Conservation (phyloP, 2,797 vertebrate genomes). For the Chlorospingus semifuscus region DNA sequence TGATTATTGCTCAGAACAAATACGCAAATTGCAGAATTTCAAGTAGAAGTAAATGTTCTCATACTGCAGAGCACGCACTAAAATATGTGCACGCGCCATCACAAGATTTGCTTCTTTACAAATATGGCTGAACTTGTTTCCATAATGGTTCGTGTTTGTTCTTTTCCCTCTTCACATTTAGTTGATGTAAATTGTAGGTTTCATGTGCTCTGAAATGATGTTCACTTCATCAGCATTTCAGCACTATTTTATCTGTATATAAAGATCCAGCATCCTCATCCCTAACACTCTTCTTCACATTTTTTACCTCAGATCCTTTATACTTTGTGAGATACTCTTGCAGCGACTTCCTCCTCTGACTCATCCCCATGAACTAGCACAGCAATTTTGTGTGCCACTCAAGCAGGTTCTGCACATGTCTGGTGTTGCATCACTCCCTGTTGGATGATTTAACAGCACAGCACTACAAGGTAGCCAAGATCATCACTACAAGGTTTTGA, state of each 20-base stretch:
- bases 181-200: slow-evolving; percentile 69
- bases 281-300: slow-evolving; percentile 42
- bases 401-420: slow-evolving; percentile 60
- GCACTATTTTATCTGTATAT: slow-evolving; percentile 54
- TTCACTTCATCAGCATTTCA: slow-evolving; percentile 67
- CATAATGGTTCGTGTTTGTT: slow-evolving; percentile 59
- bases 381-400: slow-evolving; percentile 50
- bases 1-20: not conserved
- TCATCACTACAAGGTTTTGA: not conserved
- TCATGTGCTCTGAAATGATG: slow-evolving; percentile 55
- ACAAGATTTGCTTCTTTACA: slow-evolving; percentile 53
- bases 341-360: slow-evolving; percentile 59
- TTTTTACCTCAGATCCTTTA: slow-evolving; percentile 56
- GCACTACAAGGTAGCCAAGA: slow-evolving; percentile 27
- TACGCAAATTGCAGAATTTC: slow-evolving; percentile 33
- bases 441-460: slow-evolving; percentile 35
- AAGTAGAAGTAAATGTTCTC: slow-evolving; percentile 54
- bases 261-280: slow-evolving; percentile 51
- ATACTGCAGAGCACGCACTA: slow-evolving; percentile 36
- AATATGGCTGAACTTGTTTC: slow-evolving; percentile 65
- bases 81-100: slow-evolving; percentile 53
- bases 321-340: slow-evolving; percentile 15
- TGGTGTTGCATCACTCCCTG: slow-evolving; percentile 52
- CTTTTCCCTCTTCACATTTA: slow-evolving; percentile 50
- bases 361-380: slow-evolving; percentile 37